phyloP scores from a whole-genome alignment of 1,140 invertebrate genomes.

The Ooceraea biroi region DNA sequence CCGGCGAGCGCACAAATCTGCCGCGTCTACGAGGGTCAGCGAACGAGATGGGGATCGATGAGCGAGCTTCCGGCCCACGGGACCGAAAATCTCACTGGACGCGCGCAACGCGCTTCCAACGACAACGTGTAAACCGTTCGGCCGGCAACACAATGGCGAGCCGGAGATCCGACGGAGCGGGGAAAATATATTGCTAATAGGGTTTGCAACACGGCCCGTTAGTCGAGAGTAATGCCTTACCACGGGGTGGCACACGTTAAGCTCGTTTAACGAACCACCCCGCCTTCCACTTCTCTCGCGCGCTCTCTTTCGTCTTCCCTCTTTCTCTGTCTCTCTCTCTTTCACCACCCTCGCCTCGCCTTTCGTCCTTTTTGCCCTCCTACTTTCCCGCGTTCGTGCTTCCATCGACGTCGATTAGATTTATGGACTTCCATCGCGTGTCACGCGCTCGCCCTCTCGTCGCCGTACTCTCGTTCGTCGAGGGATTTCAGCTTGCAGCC shows the following conservation, averaged over 20 bases:
- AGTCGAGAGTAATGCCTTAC: constrained; percentile 80
- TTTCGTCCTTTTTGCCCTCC: constrained; percentile 34
- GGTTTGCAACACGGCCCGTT: constrained; percentile 80
- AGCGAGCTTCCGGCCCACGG: constrained; percentile 23
- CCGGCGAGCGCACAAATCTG: constrained; percentile 46
- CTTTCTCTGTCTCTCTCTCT: constrained; percentile 31
- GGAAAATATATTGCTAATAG: constrained; percentile 83
- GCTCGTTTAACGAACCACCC: constrained; percentile 77
- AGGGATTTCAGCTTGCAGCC: constrained; percentile 50
- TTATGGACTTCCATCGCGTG: constrained; percentile 66
- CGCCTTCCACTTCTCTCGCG: constrained; percentile 22
- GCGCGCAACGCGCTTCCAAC: constrained; percentile 59
- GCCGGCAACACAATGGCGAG: constrained; percentile 61
- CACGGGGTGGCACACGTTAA: constrained; percentile 78
- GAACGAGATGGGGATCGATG: constrained; percentile 58
- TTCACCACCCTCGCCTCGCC: background rate
- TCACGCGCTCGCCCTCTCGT: constrained; percentile 55
- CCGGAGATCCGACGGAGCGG: constrained; percentile 73
- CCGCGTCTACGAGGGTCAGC: constrained; percentile 42
- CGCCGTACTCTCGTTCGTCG: constrained; percentile 28
- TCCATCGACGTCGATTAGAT: constrained; percentile 63
- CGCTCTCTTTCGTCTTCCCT: constrained; percentile 13
- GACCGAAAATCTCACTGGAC: constrained; percentile 36
- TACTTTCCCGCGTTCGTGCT: constrained; percentile 40
- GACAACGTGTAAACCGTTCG: constrained; percentile 78